Evolutionary conservation across 1,140 invertebrate genomes (phyloP), one percentile per base, ranked within the genome.

Genomic region (Drosophila simulans): DNA sequence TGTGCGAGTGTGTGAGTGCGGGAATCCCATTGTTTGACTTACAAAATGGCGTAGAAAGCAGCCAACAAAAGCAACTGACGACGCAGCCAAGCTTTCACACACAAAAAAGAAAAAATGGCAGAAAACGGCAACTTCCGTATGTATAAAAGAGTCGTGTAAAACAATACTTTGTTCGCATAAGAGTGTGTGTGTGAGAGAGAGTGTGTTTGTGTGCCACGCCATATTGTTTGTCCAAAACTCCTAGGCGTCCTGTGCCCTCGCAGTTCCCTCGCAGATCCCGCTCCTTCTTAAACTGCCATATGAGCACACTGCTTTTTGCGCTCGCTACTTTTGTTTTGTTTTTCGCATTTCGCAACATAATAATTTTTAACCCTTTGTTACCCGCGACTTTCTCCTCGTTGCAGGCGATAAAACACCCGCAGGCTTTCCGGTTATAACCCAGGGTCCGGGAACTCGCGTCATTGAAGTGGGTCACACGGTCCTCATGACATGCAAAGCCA

Each of bases 391-490:
- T 77, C 49, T 77, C 39, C 37, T 20, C 58, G 59, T 80, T 89
- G 25, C 95, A 98, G 97, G 94, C 72, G 96, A 97, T 80, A 96
- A 97, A 92, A 93, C 97, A 40, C 98, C 98, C 7, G 93, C 93
- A 58, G 98, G 98, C 31, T 99, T 99, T 93, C 98, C 98, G 22
- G 94, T 95, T 83, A 98, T 99, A 85, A 95, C 95, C 17, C 95
- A 96, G 75, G 70, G 78, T 70, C 97, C 98, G 0, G 94, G 94
- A 34, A 96, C 95, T 15, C 95, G 98, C 93, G 98, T 98, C 48
- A 98, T 99, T 34, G 98, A 99, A 93, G 97, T 97, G 78, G 98
- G 97, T n/a, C 97, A 97, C 92, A 97, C 95, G 22, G 96, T 98
- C 0, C 94, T 97, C 5, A 94, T 99, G 62, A 95, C 95, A 15